A percentile compares a stretch with the other conserved stretches of the same genome.
These are phyloP conservation scores for Dichetophora obliterata DNA, from an alignment of 2,888 invertebrate species.

Conservation along the genomic window DNA sequence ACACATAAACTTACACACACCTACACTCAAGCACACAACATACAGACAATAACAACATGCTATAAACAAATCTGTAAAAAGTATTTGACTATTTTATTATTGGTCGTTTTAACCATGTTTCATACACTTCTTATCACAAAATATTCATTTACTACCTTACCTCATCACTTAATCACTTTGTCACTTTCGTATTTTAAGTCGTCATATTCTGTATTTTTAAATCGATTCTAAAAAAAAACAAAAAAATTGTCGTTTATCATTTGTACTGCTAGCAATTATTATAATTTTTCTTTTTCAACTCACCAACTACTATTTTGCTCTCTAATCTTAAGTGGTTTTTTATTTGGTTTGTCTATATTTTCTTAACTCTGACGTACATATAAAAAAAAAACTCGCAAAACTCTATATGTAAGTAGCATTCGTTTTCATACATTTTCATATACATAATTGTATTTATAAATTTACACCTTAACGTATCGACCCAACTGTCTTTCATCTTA, in stretches of 20 bases:
- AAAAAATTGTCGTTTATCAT: not conserved
- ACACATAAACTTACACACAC: constrained; percentile 6
- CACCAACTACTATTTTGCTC: constrained; percentile 8
- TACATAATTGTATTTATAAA: not conserved
- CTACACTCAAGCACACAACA: not conserved
- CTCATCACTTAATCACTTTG: not conserved
- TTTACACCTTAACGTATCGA: no score
- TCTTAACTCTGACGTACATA: not conserved
- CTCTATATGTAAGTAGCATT: constrained; percentile 10
- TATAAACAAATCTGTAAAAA: constrained; percentile 13
- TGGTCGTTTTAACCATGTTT: not conserved
- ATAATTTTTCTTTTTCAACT: not conserved
- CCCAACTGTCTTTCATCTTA: no score
- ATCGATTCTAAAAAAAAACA: not conserved
- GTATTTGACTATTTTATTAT: not conserved
- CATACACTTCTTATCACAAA: not conserved
- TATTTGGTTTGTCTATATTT: not conserved
- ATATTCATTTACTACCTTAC: not conserved
- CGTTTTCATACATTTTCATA: not conserved
- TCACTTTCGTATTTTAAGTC: constrained; percentile 3
- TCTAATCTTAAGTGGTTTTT: constrained; percentile 1
- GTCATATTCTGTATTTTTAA: not conserved
- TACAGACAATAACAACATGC: constrained; percentile 1
- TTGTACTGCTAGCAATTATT: constrained; percentile 6
- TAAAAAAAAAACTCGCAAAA: no score